A percentile compares a stretch with the other conserved stretches of the same genome.
These are phyloP conservation scores for Glandiceps talaboti DNA, from an alignment of 53 echinoderm and acorn worm genomes.

Conservation along the genomic window DNA sequence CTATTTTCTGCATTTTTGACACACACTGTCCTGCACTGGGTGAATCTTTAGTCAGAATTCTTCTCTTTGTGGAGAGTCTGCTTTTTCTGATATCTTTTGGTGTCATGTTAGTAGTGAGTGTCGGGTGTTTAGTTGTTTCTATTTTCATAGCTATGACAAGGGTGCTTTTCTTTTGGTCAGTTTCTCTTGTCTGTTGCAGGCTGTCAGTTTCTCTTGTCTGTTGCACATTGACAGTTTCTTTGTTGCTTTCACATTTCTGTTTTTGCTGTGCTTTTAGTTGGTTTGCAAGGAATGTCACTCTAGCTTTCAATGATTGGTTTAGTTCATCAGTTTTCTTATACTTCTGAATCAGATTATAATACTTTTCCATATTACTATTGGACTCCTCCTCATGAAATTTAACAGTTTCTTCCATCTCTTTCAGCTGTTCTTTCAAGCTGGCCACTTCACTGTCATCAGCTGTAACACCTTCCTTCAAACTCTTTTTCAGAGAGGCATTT, in stretches of 20 bases:
- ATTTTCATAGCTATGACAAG: neutral
- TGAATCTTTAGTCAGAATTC: neutral
- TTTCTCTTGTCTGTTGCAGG: neutral
- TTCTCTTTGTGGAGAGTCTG: slow-evolving; percentile 1
- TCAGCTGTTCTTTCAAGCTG: slow-evolving; percentile 23
- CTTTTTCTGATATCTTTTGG: neutral
- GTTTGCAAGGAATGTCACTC: slow-evolving; percentile 5
- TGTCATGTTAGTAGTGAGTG: neutral
- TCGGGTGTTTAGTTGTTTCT: neutral
- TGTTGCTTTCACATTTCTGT: slow-evolving; percentile 14
- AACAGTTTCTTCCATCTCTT: slow-evolving; percentile 17
- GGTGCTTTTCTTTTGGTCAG: too few relatives aligned
- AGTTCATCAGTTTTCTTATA: slow-evolving; percentile 19
- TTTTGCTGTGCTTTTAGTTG: neutral
- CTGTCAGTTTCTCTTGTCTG: neutral
- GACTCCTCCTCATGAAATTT: slow-evolving; percentile 18
- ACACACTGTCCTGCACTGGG: neutral
- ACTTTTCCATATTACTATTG: slow-evolving; percentile 11
- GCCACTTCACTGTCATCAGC: slow-evolving; percentile 17
- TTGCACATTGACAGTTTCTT: slow-evolving; percentile 2
- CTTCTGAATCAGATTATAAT: slow-evolving; percentile 15
- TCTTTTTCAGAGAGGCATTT: neutral
- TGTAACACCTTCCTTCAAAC: neutral
- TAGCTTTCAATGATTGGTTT: slow-evolving; percentile 8
- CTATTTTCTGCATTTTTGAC: neutral